Percentiles rank a stretch among this genome's conserved stretches.
These are phyloP conservation scores for Peromyscus californicus DNA, from an alignment of 2,113 vertebrate genomes.

Conservation along the genomic window DNA sequence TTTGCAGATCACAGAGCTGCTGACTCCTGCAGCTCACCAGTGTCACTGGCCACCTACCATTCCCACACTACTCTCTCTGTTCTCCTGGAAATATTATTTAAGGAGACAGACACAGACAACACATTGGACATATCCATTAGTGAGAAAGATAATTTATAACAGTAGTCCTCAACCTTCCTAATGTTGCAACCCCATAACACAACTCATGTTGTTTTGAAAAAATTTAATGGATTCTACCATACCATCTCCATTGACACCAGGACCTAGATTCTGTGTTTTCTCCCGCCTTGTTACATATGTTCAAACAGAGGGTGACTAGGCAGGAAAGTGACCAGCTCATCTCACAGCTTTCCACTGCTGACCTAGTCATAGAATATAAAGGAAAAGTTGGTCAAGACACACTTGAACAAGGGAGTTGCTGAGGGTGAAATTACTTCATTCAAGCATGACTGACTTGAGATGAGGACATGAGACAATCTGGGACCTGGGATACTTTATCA, in stretches of 20 bases:
- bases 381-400: not conserved
- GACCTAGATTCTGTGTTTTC: no score
- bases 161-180: not conserved
- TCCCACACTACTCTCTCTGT: fast-evolving
- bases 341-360: not conserved
- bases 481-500: not conserved
- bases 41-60: not conserved
- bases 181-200: not conserved
- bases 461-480: not conserved
- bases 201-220: not conserved
- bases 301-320: not conserved
- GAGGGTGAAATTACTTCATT: not conserved
- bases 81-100: not conserved
- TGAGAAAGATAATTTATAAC: not conserved
- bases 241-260: no score
- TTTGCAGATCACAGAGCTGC: not conserved
- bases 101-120: not conserved
- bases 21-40: slow-evolving; percentile 51
- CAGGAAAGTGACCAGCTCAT: not conserved
- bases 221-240: not conserved
- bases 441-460: not conserved
- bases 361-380: not conserved
- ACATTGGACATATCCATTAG: not conserved
- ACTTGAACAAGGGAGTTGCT: not conserved
- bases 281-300: not conserved